These are phyloP conservation scores for Atherinosoma microstoma DNA, from an alignment of 2,797 vertebrate species.

Conservation along the genomic window DNA sequence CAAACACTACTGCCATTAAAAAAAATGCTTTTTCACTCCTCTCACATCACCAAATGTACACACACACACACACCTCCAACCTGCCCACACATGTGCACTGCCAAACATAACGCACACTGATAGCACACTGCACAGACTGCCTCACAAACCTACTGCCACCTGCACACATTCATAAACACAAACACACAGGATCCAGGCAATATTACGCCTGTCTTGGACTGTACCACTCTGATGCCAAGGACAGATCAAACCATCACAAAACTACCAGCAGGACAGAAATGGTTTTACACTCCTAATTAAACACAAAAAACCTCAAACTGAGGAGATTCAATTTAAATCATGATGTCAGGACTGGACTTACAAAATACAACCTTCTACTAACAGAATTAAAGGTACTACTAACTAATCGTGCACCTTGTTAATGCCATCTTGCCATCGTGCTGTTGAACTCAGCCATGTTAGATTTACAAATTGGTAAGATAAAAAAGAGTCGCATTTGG, in stretches of 20 bases:
- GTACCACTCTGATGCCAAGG: constrained; percentile 71
- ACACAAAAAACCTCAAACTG: constrained; percentile 17
- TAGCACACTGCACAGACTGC: constrained; percentile 59
- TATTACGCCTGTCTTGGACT: constrained; percentile 36
- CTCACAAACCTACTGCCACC: constrained; percentile 62
- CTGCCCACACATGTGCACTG: constrained; percentile 67
- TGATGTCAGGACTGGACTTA: constrained; percentile 59
- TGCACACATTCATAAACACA: constrained; percentile 22
- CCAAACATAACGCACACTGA: constrained; percentile 59
- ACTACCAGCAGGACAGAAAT: constrained; percentile 69
- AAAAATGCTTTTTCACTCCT: constrained; percentile 4
- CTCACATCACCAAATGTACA: constrained; percentile 25
- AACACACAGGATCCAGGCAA: constrained; percentile 23
- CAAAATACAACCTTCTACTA: constrained; percentile 4
- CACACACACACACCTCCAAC: constrained; percentile 22
- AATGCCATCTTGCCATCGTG: constrained; percentile 11
- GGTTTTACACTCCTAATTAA: not conserved
- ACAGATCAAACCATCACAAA: constrained; percentile 42
- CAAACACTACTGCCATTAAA: constrained; percentile 58
- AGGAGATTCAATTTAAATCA: constrained; percentile 26
- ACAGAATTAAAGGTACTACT: constrained; percentile 33
- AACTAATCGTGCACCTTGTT: constrained; percentile 5
- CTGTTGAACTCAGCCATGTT: constrained; percentile 26
- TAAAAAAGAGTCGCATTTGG: not conserved
- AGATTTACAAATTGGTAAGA: constrained; percentile 13